These are phyloP conservation scores for Microcaecilia unicolor DNA, from an alignment of 2,797 vertebrate genomes.

Conservation along the genomic window DNA sequence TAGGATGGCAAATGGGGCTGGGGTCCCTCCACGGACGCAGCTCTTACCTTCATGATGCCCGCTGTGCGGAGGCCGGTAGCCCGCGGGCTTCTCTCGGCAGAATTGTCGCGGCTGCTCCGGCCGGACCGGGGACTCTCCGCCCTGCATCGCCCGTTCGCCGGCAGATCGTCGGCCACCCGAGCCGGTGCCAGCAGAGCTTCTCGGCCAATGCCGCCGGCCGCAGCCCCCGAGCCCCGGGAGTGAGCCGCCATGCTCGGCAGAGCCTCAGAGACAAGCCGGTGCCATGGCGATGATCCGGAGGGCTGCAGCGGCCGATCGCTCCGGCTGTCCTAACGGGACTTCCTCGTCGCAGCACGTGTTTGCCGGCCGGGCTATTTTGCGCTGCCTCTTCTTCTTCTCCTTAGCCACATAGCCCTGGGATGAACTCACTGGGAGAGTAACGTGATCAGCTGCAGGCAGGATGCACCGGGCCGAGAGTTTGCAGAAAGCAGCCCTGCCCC, in stretches of 20 bases:
- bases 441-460: too few species aligned
- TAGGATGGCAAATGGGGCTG: not conserved
- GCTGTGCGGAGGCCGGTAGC: conserved; percentile 19
- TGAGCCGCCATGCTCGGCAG: not conserved
- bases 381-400: too few species aligned
- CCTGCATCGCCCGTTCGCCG: conserved; percentile 24
- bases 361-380: not conserved
- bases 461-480: too few species aligned
- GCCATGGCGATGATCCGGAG: too few species aligned
- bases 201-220: too few species aligned
- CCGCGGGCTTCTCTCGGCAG: conserved; percentile 29
- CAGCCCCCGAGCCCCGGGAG: not conserved
- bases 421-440: too few species aligned
- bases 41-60: conserved; percentile 48
- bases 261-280: not conserved
- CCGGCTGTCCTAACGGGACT: too few species aligned
- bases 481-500: too few species aligned
- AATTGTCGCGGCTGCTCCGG: conserved; percentile 42
- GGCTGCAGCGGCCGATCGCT: too few species aligned
- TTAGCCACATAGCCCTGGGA: too few species aligned
- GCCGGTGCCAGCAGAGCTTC: not conserved
- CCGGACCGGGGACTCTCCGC: conserved; percentile 32
- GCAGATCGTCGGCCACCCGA: not conserved
- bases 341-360: not conserved
- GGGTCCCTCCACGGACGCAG: too few species aligned